Evolutionary conservation across 2,888 invertebrate species (phyloP).

Genomic region (Dioctria rufipes): DNA sequence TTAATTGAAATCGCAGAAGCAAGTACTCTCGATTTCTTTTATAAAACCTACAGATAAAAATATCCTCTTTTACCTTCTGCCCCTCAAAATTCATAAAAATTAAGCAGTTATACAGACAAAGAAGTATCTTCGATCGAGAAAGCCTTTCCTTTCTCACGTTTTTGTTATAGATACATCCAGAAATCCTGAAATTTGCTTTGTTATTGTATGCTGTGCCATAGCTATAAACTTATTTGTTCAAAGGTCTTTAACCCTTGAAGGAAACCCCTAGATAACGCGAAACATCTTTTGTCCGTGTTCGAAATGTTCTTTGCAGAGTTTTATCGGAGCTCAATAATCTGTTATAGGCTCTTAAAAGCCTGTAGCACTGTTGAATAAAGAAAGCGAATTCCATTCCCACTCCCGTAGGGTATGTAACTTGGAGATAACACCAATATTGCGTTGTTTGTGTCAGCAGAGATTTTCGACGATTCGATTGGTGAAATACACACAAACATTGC

Average conservation of each 20-base stretch:
- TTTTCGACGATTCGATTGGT: constrained; percentile 13
- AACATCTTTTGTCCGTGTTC: constrained; percentile 53
- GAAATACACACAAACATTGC: neutral
- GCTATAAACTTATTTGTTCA: constrained; percentile 40
- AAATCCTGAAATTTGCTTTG: neutral
- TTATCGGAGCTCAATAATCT: constrained; percentile 52
- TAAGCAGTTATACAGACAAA: constrained; percentile 45
- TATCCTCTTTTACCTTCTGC: neutral
- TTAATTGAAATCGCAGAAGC: neutral
- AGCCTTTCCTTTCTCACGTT: neutral
- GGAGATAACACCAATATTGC: constrained; percentile 21
- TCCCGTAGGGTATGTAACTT: neutral
- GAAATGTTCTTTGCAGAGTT: constrained; percentile 39
- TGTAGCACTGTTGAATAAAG: constrained; percentile 45
- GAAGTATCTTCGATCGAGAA: neutral
- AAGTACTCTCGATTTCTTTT: neutral
- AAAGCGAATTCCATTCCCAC: constrained; percentile 31
- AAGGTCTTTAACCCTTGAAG: constrained; percentile 33
- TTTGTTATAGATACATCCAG: neutral
- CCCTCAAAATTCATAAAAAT: constrained; percentile 46
- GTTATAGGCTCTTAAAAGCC: constrained; percentile 53
- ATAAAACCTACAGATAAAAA: constrained; percentile 14
- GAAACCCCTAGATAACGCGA: constrained; percentile 40
- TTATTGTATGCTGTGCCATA: constrained; percentile 22
- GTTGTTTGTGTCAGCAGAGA: constrained; percentile 52